Conservation (phyloP, 2,888 invertebrate genomes). For the Chrysolina haemoptera region DNA sequence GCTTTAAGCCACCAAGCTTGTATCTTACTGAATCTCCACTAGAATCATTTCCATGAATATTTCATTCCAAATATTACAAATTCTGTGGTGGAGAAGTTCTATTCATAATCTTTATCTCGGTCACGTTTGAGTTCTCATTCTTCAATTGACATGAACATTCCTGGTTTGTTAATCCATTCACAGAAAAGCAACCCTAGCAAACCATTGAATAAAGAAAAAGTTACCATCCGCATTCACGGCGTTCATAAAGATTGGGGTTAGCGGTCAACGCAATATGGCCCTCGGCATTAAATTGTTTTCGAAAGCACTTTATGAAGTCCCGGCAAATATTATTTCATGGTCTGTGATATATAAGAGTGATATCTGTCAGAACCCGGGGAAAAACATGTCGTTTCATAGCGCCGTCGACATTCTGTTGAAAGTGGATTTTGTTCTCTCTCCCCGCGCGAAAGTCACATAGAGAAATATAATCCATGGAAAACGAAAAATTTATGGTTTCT, state of each 20-base stretch:
- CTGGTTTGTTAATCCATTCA: background rate
- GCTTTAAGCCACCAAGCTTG: no score
- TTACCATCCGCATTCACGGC: slow-evolving; percentile 23
- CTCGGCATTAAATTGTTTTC: slow-evolving; percentile 46
- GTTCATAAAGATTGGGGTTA: slow-evolving; percentile 29
- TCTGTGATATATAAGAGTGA: slow-evolving; percentile 49
- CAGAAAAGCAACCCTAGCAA: background rate
- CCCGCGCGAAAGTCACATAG: background rate
- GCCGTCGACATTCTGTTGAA: slow-evolving; percentile 21
- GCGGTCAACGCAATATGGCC: slow-evolving; percentile 45
- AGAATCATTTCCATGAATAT: no score
- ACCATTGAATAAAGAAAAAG: slow-evolving; percentile 26
- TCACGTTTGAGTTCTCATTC: background rate
- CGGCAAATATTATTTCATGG: slow-evolving; percentile 51
- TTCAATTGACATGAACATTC: background rate
- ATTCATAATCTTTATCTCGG: background rate
- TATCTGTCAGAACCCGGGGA: slow-evolving; percentile 34
- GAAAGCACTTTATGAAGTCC: slow-evolving; percentile 48
- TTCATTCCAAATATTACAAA: no score
- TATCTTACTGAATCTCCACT: no score
- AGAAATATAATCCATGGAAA: slow-evolving; percentile 2
- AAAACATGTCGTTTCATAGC: slow-evolving; percentile 26
- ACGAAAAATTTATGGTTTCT: background rate
- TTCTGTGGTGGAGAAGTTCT: background rate
- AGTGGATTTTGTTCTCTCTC: slow-evolving; percentile 15